These are phyloP conservation scores for Diachrysia chrysitis DNA, from an alignment of 2,888 invertebrate genomes.

Conservation along the genomic window DNA sequence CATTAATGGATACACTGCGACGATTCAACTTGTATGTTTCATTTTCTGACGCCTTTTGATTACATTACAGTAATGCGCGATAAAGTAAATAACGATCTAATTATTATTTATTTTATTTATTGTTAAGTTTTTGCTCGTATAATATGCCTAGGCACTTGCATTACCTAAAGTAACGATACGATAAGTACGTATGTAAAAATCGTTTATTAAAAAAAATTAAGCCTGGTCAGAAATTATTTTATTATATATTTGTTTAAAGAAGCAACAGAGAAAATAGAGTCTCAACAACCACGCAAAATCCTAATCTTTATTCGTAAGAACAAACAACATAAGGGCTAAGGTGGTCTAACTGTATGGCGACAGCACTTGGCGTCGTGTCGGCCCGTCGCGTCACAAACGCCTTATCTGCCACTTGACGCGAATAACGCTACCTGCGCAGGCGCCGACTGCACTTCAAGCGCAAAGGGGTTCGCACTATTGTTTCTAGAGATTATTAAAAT, in stretches of 20 bases:
- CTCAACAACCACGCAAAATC: conserved; percentile 34
- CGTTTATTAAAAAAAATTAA: no score
- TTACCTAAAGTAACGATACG: no score
- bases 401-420: conserved; percentile 78
- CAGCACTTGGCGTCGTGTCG: conserved; percentile 62
- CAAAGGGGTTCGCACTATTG: conserved; percentile 75
- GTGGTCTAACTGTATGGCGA: conserved; percentile 53
- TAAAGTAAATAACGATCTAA: no score
- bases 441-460: conserved; percentile 72
- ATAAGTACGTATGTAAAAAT: no score
- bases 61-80: no score
- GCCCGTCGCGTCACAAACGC: conserved; percentile 54
- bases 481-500: conserved; percentile 58
- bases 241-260: background rate
- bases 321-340: conserved; percentile 36
- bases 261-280: background rate
- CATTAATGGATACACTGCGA: no score
- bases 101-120: no score
- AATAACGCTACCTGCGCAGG: conserved; percentile 73
- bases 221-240: no score
- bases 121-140: no score
- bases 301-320: conserved; percentile 45
- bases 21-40: no score
- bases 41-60: no score
- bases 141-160: no score